A percentile compares a stretch with the other conserved stretches of the same genome.
Conservation (phyloP, 2,797 vertebrate genomes). For the Leuciscus waleckii region DNA sequence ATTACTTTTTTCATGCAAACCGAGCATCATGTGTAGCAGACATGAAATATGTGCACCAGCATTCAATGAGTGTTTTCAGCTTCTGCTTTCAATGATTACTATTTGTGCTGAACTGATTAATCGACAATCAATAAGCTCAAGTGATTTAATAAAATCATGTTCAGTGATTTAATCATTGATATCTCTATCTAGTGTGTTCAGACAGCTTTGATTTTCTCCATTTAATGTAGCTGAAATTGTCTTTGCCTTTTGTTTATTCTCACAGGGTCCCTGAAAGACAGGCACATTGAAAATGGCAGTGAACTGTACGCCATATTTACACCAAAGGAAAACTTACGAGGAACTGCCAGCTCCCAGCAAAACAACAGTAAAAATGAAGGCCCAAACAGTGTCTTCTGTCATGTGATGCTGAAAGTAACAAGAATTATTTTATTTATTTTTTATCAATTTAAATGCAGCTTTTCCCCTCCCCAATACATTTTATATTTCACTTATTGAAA, state of each 20-base stretch:
- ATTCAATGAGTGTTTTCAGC: too few species aligned
- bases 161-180: too few species aligned
- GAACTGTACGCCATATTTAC: constrained; percentile 72
- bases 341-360: neutral
- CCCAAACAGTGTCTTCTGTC: constrained; percentile 62
- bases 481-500: neutral
- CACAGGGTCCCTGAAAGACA: constrained; percentile 71
- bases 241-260: neutral
- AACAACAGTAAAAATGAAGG: constrained; percentile 1
- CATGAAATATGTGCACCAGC: too few species aligned
- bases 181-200: neutral
- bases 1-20: too few species aligned
- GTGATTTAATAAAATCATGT: too few species aligned
- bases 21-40: too few species aligned
- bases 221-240: neutral
- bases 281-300: constrained; percentile 66
- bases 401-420: constrained; percentile 71
- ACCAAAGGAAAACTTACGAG: constrained; percentile 64
- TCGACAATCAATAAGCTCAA: too few species aligned
- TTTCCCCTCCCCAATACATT: neutral
- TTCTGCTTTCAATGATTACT: too few species aligned
- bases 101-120: too few species aligned
- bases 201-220: neutral
- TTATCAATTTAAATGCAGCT: too few species aligned
- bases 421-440: too few species aligned